phyloP scores from a whole-genome alignment of 2,888 invertebrate species.

The Leucozona laternaria region DNA sequence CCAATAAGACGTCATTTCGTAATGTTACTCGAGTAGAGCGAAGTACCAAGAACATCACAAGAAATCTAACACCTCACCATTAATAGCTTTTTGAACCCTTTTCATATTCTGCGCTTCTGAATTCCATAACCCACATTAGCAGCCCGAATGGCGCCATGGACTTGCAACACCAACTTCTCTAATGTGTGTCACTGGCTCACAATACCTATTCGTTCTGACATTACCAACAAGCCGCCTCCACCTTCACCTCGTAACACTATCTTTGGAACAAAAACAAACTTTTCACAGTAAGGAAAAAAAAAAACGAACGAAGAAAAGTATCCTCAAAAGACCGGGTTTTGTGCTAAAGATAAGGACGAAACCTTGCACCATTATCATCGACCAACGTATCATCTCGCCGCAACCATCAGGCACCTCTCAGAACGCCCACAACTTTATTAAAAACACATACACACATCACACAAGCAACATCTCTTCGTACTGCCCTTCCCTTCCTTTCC shows the following conservation, averaged over 20 bases:
- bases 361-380: slow-evolving; percentile 71
- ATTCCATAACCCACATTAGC: slow-evolving; percentile 54
- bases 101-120: slow-evolving; percentile 26
- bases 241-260: slow-evolving; percentile 34
- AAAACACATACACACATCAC: slow-evolving; percentile 29
- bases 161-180: slow-evolving; percentile 28
- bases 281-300: neutral
- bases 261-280: slow-evolving; percentile 43
- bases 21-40: neutral
- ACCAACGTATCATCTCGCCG: slow-evolving; percentile 39
- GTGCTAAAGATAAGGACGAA: slow-evolving; percentile 58
- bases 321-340: slow-evolving; percentile 49
- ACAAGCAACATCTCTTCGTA: neutral
- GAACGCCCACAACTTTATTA: slow-evolving; percentile 19
- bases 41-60: slow-evolving; percentile 2
- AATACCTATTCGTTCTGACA: slow-evolving; percentile 54
- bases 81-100: slow-evolving; percentile 51
- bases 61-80: slow-evolving; percentile 42
- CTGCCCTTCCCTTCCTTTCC: neutral
- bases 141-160: slow-evolving; percentile 48
- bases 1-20: neutral
- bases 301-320: slow-evolving; percentile 17
- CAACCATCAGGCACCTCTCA: slow-evolving; percentile 38
- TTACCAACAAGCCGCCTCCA: slow-evolving; percentile 10
- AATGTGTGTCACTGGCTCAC: slow-evolving; percentile 57